Percentiles rank a stretch among this genome's conserved stretches.
These are phyloP conservation scores for Ochlodes sylvanus DNA, from an alignment of 2,888 invertebrate genomes.

Conservation along the genomic window DNA sequence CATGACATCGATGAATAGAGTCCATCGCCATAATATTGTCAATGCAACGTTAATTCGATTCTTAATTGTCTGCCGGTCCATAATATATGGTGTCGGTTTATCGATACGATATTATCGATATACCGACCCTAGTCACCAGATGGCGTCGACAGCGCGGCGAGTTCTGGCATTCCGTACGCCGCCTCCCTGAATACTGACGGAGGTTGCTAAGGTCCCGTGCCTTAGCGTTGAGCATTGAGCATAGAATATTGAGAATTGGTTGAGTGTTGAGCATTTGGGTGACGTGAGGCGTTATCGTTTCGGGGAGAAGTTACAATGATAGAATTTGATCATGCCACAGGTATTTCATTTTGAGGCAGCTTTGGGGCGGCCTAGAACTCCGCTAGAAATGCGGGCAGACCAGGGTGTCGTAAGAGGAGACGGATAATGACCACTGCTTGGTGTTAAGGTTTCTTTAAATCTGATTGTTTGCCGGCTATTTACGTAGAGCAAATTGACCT, in stretches of 20 bases:
- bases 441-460: no score
- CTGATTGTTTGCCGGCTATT: no score
- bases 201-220: slow-evolving; percentile 15
- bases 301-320: neutral
- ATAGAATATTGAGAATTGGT: no score
- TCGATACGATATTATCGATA: slow-evolving; percentile 46
- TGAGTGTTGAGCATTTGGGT: neutral
- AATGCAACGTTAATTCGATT: no score
- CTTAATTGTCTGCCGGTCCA: neutral
- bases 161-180: slow-evolving; percentile 74
- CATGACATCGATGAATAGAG: no score
- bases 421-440: no score
- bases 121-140: slow-evolving; percentile 64
- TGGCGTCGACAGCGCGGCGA: slow-evolving; percentile 77
- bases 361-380: no score
- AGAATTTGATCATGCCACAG: neutral
- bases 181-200: slow-evolving; percentile 54
- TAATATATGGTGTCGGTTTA: neutral
- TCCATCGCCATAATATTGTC: no score
- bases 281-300: neutral
- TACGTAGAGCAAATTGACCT: no score
- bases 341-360: neutral
- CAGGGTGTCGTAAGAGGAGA: no score
- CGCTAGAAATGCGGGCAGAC: no score
- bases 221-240: neutral